These are phyloP conservation scores for Peromyscus aztecus DNA, from an alignment of 2,797 vertebrate genomes.

Conservation along the genomic window DNA sequence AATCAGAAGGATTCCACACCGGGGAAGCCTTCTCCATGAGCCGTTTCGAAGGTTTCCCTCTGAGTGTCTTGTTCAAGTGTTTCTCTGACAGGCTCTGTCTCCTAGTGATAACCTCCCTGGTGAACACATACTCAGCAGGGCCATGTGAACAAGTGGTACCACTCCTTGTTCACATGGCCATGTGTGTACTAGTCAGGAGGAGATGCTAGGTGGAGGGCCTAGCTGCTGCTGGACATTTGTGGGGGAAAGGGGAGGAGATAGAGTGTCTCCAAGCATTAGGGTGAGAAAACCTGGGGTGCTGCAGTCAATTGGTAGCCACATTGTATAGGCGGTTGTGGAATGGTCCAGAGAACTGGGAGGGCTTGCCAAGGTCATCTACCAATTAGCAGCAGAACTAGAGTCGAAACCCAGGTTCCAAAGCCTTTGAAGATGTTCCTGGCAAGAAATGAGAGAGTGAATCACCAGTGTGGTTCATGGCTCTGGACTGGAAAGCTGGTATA, in stretches of 20 bases:
- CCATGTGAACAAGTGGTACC: background rate
- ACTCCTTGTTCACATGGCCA: background rate
- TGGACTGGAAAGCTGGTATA: background rate
- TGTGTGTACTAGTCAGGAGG: fast-evolving
- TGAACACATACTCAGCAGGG: background rate
- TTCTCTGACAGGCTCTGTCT: constrained; percentile 16
- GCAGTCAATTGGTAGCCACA: background rate
- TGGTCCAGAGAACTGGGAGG: background rate
- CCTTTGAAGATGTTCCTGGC: background rate
- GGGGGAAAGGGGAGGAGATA: background rate
- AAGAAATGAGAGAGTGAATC: background rate
- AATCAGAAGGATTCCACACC: background rate
- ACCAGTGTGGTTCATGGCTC: background rate
- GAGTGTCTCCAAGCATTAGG: background rate
- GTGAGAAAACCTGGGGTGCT: background rate
- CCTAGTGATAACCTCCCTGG: background rate
- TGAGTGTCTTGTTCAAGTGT: background rate
- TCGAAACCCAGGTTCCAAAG: background rate
- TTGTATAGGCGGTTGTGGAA: background rate
- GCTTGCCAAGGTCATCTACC: constrained; percentile 1
- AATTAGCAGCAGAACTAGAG: background rate
- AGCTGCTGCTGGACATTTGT: background rate
- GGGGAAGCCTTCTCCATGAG: background rate
- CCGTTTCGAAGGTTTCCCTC: background rate
- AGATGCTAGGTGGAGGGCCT: background rate